These are phyloP conservation scores for Bombus consobrinus DNA, from an alignment of 1,140 invertebrate genomes.

Conservation along the genomic window DNA sequence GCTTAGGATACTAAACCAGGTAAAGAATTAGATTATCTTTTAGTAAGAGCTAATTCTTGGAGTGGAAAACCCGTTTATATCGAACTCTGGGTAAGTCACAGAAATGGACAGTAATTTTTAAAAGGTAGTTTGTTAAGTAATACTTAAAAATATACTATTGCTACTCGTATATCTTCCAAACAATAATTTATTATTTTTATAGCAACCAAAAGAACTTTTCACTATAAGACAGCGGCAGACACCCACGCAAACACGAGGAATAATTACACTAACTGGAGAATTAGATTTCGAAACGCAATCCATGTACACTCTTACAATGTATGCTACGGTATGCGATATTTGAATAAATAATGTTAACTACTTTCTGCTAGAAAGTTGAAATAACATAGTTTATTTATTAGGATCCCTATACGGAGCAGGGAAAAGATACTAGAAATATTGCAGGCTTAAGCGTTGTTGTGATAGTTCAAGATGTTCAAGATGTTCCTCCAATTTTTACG, in stretches of 20 bases:
- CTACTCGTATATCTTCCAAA: neutral
- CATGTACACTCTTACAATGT: constrained; percentile 91
- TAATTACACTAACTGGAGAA: constrained; percentile 88
- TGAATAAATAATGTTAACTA: neutral
- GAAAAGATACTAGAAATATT: constrained; percentile 92
- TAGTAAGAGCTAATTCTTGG: constrained; percentile 90
- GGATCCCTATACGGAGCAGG: constrained; percentile 92
- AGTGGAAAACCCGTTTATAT: constrained; percentile 90
- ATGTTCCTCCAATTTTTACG: constrained; percentile 93
- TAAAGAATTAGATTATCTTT: constrained; percentile 90
- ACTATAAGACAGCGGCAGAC: constrained; percentile 90
- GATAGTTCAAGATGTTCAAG: constrained; percentile 92
- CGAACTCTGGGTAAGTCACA: constrained; percentile 87
- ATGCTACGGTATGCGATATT: constrained; percentile 88
- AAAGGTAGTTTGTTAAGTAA: neutral
- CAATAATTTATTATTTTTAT: constrained; percentile 23
- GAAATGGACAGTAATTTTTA: neutral
- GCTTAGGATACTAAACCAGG: constrained; percentile 89
- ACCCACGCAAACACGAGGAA: constrained; percentile 88
- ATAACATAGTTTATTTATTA: constrained; percentile 70
- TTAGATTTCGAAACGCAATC: constrained; percentile 93
- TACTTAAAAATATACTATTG: neutral
- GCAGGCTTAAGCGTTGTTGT: constrained; percentile 91
- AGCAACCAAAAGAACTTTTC: constrained; percentile 85
- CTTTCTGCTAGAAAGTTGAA: neutral